Percentiles rank a stretch among this genome's conserved stretches.
Conservation (phyloP, 1,140 invertebrate genomes). For the Holcopasites calliopsidis region DNA sequence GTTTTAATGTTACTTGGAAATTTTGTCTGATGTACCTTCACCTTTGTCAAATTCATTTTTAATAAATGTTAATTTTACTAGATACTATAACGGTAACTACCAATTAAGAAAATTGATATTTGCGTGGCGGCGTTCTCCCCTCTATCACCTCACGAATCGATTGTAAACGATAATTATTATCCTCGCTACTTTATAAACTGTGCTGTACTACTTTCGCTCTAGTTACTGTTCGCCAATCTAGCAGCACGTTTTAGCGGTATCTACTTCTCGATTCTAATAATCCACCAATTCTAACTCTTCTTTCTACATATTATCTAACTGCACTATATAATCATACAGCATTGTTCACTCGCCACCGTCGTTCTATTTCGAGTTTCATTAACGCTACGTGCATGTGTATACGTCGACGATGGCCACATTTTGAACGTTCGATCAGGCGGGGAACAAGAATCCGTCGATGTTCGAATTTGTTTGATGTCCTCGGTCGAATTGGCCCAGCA, state of each 20-base stretch:
- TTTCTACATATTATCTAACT: neutral
- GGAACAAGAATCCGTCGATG: neutral
- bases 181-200: constrained; percentile 10
- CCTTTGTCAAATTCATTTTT: neutral
- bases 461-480: neutral
- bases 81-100: neutral
- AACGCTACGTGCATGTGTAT: neutral
- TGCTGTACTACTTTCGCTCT: constrained; percentile 8
- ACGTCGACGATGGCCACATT: neutral
- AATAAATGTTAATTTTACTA: neutral
- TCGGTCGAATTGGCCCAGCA: too few relatives aligned
- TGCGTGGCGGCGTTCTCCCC: constrained; percentile 6
- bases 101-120: neutral
- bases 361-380: neutral
- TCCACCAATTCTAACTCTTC: neutral
- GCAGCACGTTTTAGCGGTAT: too few relatives aligned
- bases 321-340: neutral
- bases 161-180: constrained; percentile 17
- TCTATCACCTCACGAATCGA: constrained; percentile 14
- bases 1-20: neutral
- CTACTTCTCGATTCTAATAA: neutral
- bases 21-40: neutral
- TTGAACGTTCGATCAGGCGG: neutral
- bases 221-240: neutral
- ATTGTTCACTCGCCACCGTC: neutral